Evolutionary conservation across 2,888 invertebrate genomes (phyloP).

Genomic region (Opisthograptis luteolata): DNA sequence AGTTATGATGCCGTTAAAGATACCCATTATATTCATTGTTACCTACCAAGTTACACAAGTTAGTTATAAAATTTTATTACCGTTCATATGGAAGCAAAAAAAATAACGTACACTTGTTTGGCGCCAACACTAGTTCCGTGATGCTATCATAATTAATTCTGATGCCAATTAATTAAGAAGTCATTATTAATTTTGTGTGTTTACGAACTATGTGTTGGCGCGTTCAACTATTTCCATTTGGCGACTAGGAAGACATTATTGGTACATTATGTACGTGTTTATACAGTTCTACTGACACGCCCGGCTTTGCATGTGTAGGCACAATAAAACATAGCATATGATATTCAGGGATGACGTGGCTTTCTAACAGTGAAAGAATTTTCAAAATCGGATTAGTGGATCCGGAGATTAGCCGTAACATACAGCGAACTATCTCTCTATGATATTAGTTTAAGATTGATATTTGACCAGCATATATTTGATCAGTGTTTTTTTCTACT

Average conservation of each 20-base stretch:
- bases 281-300: no score
- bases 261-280: no score
- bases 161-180: constrained; percentile 24
- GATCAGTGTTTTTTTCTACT: not conserved
- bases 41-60: constrained; percentile 1
- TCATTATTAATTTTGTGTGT: constrained; percentile 22
- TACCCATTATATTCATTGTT: not conserved
- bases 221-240: constrained; percentile 3
- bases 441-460: no score
- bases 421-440: no score
- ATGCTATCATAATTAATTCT: constrained; percentile 26
- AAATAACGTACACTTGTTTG: constrained; percentile 16
- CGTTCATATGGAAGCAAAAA: constrained; percentile 6
- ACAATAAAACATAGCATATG: no score
- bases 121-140: constrained; percentile 26
- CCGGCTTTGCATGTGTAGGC: no score
- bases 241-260: not conserved
- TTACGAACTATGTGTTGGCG: constrained; percentile 4
- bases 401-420: no score
- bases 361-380: no score
- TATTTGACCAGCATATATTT: no score
- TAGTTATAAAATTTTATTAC: constrained; percentile 14
- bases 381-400: no score
- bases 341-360: no score
- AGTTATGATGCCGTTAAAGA: not conserved